Percentiles rank a stretch among this genome's conserved stretches.
phyloP scores from a whole-genome alignment of 2,888 invertebrate genomes.

The Andrena fulva region DNA sequence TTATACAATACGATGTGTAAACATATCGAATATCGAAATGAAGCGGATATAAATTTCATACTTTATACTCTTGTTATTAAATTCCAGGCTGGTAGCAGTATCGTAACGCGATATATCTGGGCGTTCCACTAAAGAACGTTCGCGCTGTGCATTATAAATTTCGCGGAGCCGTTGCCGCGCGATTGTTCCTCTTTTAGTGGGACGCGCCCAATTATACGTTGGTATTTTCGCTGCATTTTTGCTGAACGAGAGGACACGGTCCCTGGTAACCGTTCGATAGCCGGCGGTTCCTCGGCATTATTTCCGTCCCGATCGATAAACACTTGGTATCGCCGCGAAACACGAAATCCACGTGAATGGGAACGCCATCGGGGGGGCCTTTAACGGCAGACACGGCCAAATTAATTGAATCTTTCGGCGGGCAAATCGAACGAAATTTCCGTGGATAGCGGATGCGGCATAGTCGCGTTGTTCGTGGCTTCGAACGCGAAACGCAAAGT shows the following conservation, averaged over 20 bases:
- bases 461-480: background rate
- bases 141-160: conserved; percentile 21
- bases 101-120: conserved; percentile 24
- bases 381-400: background rate
- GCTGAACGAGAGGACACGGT: background rate
- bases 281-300: conserved; percentile 27
- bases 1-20: background rate
- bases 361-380: background rate
- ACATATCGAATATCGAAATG: background rate
- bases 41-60: background rate
- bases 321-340: conserved; percentile 16
- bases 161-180: conserved; percentile 1
- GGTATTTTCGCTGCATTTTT: conserved; percentile 6
- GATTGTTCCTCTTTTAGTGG: background rate
- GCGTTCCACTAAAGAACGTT: background rate
- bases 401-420: conserved; percentile 17
- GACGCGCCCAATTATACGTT: conserved; percentile 8
- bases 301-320: conserved; percentile 50
- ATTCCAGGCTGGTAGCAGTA: conserved; percentile 14
- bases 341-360: conserved; percentile 17
- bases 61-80: conserved; percentile 29
- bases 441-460: too few relatives aligned
- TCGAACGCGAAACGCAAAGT: background rate
- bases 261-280: conserved; percentile 9
- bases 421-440: background rate